Conservation (phyloP, 2,797 vertebrate genomes). For the Hirundo rustica region DNA sequence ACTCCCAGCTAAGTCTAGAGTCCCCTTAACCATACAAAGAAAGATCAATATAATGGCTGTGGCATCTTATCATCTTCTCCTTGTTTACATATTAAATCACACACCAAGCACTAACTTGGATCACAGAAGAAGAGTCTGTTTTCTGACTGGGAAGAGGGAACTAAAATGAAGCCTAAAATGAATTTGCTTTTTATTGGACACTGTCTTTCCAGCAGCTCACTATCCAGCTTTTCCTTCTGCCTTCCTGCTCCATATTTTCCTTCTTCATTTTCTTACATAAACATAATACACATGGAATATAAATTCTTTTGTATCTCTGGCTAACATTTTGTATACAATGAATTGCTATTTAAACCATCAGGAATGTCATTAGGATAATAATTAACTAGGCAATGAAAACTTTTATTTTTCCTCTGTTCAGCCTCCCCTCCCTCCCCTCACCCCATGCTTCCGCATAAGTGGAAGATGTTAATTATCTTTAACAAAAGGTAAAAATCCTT, state of each 20-base stretch:
- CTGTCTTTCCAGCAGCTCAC: not conserved
- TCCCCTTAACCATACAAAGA: not conserved
- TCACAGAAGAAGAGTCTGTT: not conserved
- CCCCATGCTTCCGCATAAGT: not conserved
- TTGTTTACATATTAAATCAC: accelerated
- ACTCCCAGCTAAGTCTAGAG: not conserved
- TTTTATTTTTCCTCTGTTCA: not conserved
- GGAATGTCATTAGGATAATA: not conserved
- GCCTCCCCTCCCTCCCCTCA: not conserved
- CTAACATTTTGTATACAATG: not conserved
- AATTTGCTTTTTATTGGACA: not conserved
- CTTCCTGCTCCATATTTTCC: not conserved
- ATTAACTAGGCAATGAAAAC: not conserved
- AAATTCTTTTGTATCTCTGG: not conserved
- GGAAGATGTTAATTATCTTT: not conserved
- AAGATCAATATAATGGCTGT: too few relatives aligned
- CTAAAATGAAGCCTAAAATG: not conserved
- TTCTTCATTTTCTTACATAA: not conserved
- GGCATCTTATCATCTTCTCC: not conserved
- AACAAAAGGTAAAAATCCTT: not conserved
- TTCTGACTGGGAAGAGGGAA: not conserved
- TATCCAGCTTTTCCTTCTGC: not conserved
- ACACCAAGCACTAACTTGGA: not conserved
- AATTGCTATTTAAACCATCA: not conserved
- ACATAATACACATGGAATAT: not conserved